Percentiles rank a stretch among this genome's conserved stretches.
These are phyloP conservation scores for Sinotaia quadrata DNA, from an alignment of 2,888 invertebrate genomes.

Conservation along the genomic window DNA sequence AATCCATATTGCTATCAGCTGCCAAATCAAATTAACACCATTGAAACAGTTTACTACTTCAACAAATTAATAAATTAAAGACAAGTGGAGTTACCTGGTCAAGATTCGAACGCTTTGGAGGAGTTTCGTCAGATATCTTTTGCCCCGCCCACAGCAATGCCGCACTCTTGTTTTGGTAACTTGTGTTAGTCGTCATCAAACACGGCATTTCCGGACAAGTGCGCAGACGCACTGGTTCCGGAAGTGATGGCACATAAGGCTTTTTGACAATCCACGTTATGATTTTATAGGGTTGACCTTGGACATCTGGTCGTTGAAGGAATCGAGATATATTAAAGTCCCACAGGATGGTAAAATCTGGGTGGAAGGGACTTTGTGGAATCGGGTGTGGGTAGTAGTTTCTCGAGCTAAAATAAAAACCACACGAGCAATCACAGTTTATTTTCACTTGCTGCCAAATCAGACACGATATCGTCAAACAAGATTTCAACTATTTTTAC, in stretches of 20 bases:
- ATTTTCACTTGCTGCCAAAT: too few species aligned
- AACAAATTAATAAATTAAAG: too few species aligned
- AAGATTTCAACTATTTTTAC: too few species aligned
- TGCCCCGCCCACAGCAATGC: not conserved
- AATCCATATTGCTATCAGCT: too few species aligned
- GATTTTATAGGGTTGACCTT: not conserved
- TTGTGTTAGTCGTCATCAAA: not conserved
- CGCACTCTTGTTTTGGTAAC: not conserved
- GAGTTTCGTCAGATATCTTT: not conserved
- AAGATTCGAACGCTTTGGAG: not conserved
- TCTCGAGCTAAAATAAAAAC: not conserved
- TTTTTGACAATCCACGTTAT: not conserved
- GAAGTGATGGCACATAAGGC: not conserved
- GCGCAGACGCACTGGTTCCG: conserved; percentile 8
- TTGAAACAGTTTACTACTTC: too few species aligned
- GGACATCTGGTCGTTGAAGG: not conserved
- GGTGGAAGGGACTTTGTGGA: not conserved
- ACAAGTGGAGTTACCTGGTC: too few species aligned
- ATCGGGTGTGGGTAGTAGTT: not conserved
- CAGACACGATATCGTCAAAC: too few species aligned
- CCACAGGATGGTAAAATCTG: not conserved
- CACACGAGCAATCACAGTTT: too few species aligned
- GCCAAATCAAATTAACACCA: too few species aligned
- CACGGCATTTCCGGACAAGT: conserved; percentile 8
- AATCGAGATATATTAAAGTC: not conserved